A percentile compares a stretch with the other conserved stretches of the same genome.
Evolutionary conservation across 1,140 invertebrate genomes (phyloP).

Genomic region (Conopomorpha cramerella): DNA sequence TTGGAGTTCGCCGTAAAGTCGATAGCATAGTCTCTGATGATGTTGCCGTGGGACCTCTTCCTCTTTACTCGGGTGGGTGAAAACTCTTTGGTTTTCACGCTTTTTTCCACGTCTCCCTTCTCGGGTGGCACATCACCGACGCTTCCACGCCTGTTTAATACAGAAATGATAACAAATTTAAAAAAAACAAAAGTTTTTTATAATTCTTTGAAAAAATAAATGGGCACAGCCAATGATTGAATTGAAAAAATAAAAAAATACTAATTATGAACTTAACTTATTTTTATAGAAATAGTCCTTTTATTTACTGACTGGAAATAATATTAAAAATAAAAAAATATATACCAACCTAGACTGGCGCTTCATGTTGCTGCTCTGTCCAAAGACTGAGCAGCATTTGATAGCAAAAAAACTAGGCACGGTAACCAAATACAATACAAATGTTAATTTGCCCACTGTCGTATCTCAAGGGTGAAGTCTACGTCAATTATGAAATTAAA

Average conservation of each 20-base stretch:
- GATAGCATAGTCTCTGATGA: constrained; percentile 29
- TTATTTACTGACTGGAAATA: neutral
- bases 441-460: too few relatives aligned
- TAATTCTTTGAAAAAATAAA: too few relatives aligned
- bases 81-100: neutral
- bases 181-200: too few relatives aligned
- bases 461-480: constrained; percentile 17
- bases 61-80: neutral
- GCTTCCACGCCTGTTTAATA: neutral
- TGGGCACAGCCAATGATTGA: too few relatives aligned
- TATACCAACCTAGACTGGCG: neutral
- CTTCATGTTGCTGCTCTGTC: too few relatives aligned
- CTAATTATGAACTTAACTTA: neutral
- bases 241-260: neutral
- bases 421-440: too few relatives aligned
- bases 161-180: too few relatives aligned
- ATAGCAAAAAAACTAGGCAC: too few relatives aligned
- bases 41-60: constrained; percentile 14
- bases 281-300: neutral
- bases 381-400: too few relatives aligned
- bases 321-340: neutral
- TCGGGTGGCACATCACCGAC: neutral
- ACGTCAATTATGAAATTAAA: constrained; percentile 33
- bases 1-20: constrained; percentile 41
- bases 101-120: neutral